Conservation (phyloP, 2,888 invertebrate species). For the Thera obeliscata region DNA sequence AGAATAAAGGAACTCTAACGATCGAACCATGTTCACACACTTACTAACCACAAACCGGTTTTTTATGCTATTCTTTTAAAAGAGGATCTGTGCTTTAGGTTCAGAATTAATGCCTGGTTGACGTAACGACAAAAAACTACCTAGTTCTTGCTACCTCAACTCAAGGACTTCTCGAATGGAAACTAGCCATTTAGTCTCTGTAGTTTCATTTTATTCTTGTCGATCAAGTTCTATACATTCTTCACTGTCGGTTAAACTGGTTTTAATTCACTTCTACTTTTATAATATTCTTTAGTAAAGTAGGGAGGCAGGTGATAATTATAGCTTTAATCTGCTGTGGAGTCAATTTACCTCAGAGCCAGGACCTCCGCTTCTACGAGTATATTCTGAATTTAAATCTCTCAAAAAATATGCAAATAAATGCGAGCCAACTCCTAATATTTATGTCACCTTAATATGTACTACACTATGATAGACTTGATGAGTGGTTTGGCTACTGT, state of each 20-base stretch:
- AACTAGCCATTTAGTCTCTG: not conserved
- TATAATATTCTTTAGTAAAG: too few species aligned
- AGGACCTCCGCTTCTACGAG: too few species aligned
- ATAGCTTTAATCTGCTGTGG: too few species aligned
- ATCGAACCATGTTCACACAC: conserved; percentile 3
- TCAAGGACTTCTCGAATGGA: conserved; percentile 18
- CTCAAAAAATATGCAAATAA: not conserved
- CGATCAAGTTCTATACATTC: conserved; percentile 14
- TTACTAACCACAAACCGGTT: not conserved
- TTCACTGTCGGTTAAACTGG: conserved; percentile 19
- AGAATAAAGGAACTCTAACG: not conserved
- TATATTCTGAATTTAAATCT: not conserved
- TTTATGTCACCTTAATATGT: not conserved
- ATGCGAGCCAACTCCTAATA: not conserved
- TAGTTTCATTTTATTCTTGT: conserved; percentile 18
- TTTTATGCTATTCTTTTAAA: conserved; percentile 3
- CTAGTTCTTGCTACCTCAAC: conserved; percentile 15
- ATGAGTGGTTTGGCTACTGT: not conserved
- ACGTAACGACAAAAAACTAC: conserved; percentile 7
- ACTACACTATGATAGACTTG: not conserved
- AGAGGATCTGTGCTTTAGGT: conserved; percentile 1
- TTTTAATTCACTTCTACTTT: not conserved
- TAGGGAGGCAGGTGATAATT: too few species aligned
- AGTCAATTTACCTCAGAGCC: too few species aligned
- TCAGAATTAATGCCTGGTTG: conserved; percentile 17